These are phyloP conservation scores for Eupithecia vulgata DNA, from an alignment of 2,888 invertebrate genomes.

Conservation along the genomic window DNA sequence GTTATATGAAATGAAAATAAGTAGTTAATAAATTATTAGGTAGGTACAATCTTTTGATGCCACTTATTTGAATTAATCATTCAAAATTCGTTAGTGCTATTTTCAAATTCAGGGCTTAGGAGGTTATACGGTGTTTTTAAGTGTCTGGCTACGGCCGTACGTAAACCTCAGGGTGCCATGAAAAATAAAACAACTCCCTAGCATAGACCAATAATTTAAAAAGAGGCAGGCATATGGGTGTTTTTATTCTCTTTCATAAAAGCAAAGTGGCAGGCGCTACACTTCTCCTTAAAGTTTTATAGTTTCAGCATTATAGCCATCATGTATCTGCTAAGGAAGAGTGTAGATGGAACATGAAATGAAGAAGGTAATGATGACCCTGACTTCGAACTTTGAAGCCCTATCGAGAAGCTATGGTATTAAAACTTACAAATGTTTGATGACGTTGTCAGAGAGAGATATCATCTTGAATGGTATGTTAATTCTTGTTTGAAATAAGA, in stretches of 20 bases:
- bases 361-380: background rate
- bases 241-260: no score
- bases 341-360: background rate
- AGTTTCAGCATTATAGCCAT: background rate
- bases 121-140: background rate
- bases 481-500: background rate
- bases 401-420: background rate
- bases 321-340: background rate
- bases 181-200: background rate
- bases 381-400: background rate
- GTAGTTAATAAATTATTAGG: no score
- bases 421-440: constrained; percentile 72
- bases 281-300: background rate
- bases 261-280: background rate
- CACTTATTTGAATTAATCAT: no score
- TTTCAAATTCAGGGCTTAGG: no score
- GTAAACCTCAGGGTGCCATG: background rate
- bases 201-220: background rate
- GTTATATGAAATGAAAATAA: no score
- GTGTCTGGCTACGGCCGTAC: background rate
- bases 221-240: background rate
- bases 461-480: constrained; percentile 54
- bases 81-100: no score
- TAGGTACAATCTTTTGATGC: background rate
- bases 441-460: constrained; percentile 63